phyloP scores from a whole-genome alignment of 2,113 vertebrate species.

The Bufo bufo region DNA sequence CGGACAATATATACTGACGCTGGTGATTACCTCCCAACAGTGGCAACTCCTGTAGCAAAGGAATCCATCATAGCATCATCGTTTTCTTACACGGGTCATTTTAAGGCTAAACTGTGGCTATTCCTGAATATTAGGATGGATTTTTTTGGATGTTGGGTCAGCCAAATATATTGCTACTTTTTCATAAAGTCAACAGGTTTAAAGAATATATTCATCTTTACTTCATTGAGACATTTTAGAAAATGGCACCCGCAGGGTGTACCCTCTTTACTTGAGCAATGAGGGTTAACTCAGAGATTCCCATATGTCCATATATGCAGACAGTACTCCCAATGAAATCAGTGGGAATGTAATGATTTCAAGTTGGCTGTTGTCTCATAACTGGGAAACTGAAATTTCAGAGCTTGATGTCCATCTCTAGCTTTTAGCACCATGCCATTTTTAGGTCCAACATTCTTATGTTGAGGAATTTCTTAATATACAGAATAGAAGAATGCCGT shows the following conservation, averaged over 20 bases:
- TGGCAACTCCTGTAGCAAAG: neutral
- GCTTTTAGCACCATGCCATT: too few relatives aligned
- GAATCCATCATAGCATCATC: neutral
- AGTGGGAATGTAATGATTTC: neutral
- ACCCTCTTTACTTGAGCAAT: neutral
- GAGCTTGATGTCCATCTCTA: too few relatives aligned
- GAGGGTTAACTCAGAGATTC: neutral
- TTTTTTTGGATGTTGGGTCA: neutral
- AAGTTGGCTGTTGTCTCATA: neutral
- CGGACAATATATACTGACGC: neutral
- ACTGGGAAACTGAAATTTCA: neutral
- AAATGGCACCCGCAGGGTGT: neutral
- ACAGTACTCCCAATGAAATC: neutral
- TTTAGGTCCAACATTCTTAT: too few relatives aligned
- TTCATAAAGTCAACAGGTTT: neutral
- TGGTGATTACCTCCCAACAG: neutral
- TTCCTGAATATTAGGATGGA: too few relatives aligned
- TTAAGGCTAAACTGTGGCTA: too few relatives aligned
- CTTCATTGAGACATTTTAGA: neutral
- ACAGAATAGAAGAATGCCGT: too few relatives aligned
- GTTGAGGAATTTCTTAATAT: too few relatives aligned
- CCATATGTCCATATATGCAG: neutral
- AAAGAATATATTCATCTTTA: neutral
- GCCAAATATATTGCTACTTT: neutral
- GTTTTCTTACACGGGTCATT: neutral